Conservation (phyloP, 2,888 invertebrate species). For the Tipula unca region DNA sequence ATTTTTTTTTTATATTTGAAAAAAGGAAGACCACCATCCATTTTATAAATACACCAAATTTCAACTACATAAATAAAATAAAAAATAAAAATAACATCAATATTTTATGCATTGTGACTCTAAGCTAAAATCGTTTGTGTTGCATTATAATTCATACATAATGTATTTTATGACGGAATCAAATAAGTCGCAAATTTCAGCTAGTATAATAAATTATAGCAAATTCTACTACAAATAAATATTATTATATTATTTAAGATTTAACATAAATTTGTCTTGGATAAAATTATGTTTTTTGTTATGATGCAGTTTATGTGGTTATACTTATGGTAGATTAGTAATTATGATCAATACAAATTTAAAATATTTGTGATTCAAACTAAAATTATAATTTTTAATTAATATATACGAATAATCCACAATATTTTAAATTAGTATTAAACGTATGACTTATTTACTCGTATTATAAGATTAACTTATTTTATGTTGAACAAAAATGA, state of each 20-base stretch:
- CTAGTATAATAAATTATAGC: neutral
- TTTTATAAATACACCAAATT: neutral
- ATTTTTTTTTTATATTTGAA: neutral
- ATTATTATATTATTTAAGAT: no score
- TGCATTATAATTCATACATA: neutral
- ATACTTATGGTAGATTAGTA: no score
- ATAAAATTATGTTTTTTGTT: no score
- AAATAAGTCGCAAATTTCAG: neutral
- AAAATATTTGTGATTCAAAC: no score
- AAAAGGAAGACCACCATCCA: neutral
- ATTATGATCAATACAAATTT: no score
- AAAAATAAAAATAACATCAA: neutral
- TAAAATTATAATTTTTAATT: no score
- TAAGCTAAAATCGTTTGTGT: neutral
- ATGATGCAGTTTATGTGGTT: no score
- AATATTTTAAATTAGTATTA: neutral
- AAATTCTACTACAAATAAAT: neutral
- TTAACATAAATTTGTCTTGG: no score
- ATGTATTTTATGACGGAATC: neutral
- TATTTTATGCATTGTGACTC: neutral
- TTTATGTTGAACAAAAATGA: no score
- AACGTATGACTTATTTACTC: no score
- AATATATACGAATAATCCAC: neutral
- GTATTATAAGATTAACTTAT: no score
- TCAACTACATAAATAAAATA: neutral